These are phyloP conservation scores for Ylistrum balloti DNA, from an alignment of 1,140 invertebrate genomes.

Conservation along the genomic window DNA sequence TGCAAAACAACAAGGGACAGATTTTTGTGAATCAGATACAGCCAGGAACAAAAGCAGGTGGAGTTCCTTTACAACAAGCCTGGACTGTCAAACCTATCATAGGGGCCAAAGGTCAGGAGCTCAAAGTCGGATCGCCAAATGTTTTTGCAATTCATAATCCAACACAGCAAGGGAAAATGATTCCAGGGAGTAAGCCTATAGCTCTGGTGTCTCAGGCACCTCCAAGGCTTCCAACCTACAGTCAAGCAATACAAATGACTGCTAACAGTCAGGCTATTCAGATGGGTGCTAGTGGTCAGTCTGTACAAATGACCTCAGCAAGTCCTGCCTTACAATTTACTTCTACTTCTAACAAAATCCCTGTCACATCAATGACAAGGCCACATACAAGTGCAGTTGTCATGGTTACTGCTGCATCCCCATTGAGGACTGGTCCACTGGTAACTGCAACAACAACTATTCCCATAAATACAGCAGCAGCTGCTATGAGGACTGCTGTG, in stretches of 20 bases:
- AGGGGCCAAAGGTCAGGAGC: neutral
- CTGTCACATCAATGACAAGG: neutral
- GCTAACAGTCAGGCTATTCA: slow-evolving; percentile 6
- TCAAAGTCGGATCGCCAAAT: neutral
- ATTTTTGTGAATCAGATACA: slow-evolving; percentile 26
- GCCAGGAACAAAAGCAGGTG: neutral
- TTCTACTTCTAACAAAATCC: neutral
- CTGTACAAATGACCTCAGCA: neutral
- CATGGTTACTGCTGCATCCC: neutral
- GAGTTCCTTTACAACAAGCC: slow-evolving; percentile 48
- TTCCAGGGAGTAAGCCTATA: slow-evolving; percentile 42
- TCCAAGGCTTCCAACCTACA: neutral
- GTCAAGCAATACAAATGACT: neutral
- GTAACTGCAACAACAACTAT: slow-evolving; percentile 49
- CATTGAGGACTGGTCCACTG: neutral
- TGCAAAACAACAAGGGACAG: slow-evolving; percentile 25
- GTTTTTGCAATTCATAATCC: slow-evolving; percentile 44
- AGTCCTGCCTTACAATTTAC: neutral
- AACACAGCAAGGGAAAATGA: slow-evolving; percentile 49
- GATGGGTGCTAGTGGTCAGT: neutral
- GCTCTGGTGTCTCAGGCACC: slow-evolving; percentile 52
- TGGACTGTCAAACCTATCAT: slow-evolving; percentile 51
- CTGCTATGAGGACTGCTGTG: slow-evolving; percentile 1
- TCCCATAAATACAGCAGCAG: slow-evolving; percentile 49
- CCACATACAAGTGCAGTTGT: slow-evolving; percentile 2